phyloP scores from a whole-genome alignment of 2,113 vertebrate species.

The Lagopus leucura region DNA sequence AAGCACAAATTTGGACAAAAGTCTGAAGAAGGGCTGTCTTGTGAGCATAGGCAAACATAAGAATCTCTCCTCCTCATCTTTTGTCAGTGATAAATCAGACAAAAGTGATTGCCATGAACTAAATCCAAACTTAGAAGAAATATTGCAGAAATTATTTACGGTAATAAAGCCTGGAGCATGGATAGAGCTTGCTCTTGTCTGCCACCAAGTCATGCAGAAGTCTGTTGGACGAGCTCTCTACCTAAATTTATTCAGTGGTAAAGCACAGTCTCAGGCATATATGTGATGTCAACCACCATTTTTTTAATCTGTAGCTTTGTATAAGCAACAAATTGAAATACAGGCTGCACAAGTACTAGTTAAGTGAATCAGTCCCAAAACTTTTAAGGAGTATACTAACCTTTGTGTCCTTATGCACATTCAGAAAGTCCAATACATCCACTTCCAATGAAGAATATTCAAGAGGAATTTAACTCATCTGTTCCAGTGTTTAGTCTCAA shows the following conservation, averaged over 20 bases:
- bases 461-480: conserved; percentile 24
- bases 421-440: conserved; percentile 52
- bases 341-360: neutral
- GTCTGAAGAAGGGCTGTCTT: neutral
- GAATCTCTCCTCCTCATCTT: neutral
- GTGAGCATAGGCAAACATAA: neutral
- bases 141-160: neutral
- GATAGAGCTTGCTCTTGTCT: neutral
- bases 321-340: neutral
- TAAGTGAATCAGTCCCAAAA: neutral
- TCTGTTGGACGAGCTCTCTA: neutral
- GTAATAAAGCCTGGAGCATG: neutral
- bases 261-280: neutral
- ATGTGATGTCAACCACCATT: neutral
- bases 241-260: accelerated
- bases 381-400: conserved; percentile 69
- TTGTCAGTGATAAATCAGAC: accelerated
- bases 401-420: conserved; percentile 76
- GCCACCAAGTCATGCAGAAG: neutral
- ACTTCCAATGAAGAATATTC: neutral
- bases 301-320: neutral
- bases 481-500: neutral
- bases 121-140: neutral
- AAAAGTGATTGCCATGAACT: neutral
- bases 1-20: neutral